Base-by-base conservation (phyloP, 1,140 invertebrate genomes). In the Triops cancriformis region DNA sequence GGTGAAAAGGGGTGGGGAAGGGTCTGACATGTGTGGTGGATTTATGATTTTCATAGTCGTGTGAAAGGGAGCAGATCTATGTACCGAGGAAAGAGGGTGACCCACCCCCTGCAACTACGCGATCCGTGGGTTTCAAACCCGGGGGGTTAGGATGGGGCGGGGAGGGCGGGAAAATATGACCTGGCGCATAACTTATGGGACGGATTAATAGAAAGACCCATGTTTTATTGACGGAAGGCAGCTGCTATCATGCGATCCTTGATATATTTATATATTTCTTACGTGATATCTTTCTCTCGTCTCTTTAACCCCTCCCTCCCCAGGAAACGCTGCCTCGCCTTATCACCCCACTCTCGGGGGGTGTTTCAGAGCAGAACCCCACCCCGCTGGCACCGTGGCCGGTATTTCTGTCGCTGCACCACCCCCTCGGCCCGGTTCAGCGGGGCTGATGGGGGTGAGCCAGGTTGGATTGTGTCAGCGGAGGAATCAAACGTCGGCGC, bases 31-130 rank as follows among this genome's bases (percentile, higher is more conserved):
- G 10, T 45, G 45, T 23, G 23, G 74, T 45, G 45, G 45, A 76
- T 76, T 76, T 76, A 76, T 76, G 74, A 43, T 26, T 76, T 76
- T 76, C 74, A 76, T 76, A 31, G 74, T 43, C 74, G 74, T 76
- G 74, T 76, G 74, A 76, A 76, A 42, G 74, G 45, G 26, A 76
- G 74, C 37, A 45, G 73, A 41, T 18, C 14, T 18, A 41, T 74
- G 27, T 74, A 0, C n/a, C 27, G n/a, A 23, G 11, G 11, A 14
- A 64, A 23, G 23, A 18, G 23, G 23, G 51, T 1, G 14, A 23
- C 0, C 51, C 9, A 9, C 51, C 9, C 51, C 14, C 51, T 23
- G 18, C 43, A 45, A 11, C 43, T 1, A 0, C 43, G 14, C 51
- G 14, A 64, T 14, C 23, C 51, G 10, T n/a, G 18, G 51, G 14